Conservation (phyloP, 2,797 vertebrate genomes). For the Pagetopsis macropterus region DNA sequence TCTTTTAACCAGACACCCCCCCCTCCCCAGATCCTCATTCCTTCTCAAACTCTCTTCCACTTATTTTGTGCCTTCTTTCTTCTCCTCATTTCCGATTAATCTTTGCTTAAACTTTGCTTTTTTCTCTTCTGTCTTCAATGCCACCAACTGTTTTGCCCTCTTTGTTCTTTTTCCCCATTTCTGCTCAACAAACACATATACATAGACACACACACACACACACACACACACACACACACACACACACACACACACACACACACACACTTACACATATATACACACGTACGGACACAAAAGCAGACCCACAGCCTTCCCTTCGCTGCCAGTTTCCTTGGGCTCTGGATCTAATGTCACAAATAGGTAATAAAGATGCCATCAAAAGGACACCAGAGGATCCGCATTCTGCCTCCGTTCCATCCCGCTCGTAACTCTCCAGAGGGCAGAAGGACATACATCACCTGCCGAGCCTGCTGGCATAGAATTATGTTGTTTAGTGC, state of each 20-base stretch:
- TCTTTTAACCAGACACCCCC: conserved; percentile 62
- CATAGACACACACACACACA: too few relatives aligned
- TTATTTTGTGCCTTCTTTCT: conserved; percentile 33
- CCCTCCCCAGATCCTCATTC: conserved; percentile 40
- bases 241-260: conserved; percentile 2
- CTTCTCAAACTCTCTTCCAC: conserved; percentile 32
- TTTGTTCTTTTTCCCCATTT: conserved; percentile 18
- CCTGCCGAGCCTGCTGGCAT: conserved; percentile 64
- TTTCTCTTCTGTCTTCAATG: conserved; percentile 12
- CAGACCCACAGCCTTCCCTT: conserved; percentile 33
- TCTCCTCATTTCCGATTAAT: conserved; percentile 56
- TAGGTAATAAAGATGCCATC: conserved; percentile 76
- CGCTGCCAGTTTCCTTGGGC: conserved; percentile 48
- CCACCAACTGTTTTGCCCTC: conserved; percentile 38
- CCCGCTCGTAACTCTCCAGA: conserved; percentile 71
- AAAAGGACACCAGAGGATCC: conserved; percentile 75
- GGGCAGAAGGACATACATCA: conserved; percentile 74
- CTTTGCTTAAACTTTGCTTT: conserved; percentile 66
- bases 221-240: too few relatives aligned
- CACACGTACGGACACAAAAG: conserved; percentile 20
- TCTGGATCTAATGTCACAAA: conserved; percentile 70
- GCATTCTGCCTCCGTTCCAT: conserved; percentile 59
- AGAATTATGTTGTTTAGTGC: conserved; percentile 69
- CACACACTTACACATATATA: conserved; percentile 5
- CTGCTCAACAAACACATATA: neutral